Evolutionary conservation across 2,888 invertebrate species (phyloP).

Genomic region (Ellobium chinense): DNA sequence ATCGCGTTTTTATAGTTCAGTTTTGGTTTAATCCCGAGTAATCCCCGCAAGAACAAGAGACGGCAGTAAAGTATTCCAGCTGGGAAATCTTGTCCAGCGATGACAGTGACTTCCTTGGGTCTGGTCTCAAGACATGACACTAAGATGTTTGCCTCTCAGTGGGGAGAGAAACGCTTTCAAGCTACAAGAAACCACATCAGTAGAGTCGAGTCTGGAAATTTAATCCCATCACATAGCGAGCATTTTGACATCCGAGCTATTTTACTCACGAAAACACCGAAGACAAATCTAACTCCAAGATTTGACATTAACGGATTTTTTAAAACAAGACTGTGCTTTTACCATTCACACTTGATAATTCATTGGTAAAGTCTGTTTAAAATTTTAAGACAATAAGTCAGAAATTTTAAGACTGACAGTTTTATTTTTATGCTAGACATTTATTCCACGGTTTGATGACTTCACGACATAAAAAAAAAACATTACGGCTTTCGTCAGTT

Average conservation of each 20-base stretch:
- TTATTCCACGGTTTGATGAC: too few relatives aligned
- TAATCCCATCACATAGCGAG: background rate
- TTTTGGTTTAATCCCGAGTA: background rate
- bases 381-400: too few relatives aligned
- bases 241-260: background rate
- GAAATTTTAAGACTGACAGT: too few relatives aligned
- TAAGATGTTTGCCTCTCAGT: background rate
- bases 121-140: background rate
- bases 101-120: background rate
- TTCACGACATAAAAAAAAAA: too few relatives aligned
- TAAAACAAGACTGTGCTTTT: too few relatives aligned
- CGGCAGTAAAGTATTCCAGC: background rate
- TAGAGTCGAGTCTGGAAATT: background rate
- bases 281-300: too few relatives aligned
- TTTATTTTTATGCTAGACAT: too few relatives aligned
- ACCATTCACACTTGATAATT: too few relatives aligned
- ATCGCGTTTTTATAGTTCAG: background rate
- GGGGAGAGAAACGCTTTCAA: background rate
- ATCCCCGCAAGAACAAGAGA: constrained; percentile 2
- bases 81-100: background rate
- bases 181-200: background rate
- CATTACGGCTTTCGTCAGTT: too few relatives aligned
- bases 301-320: too few relatives aligned
- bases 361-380: too few relatives aligned
- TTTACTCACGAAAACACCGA: too few relatives aligned